Evolutionary conservation across 2,113 vertebrate genomes (phyloP).

Genomic region (Astatotilapia flaviijosephi): DNA sequence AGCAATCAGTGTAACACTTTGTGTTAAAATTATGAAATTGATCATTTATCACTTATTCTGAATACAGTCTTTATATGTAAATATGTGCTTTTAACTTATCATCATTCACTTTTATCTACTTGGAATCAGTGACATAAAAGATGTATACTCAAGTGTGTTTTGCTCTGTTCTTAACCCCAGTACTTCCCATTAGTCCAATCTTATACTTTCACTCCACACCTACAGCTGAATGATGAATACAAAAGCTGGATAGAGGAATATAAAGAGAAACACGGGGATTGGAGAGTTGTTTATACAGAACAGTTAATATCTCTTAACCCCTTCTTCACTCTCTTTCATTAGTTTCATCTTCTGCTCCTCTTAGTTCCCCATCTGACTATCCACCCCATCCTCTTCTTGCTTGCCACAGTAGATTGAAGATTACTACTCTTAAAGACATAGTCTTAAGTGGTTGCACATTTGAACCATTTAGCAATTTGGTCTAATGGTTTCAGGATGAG

Average conservation of each 20-base stretch:
- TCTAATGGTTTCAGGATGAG: slow-evolving; percentile 73
- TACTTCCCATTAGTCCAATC: not conserved
- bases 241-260: not conserved
- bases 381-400: slow-evolving; percentile 36
- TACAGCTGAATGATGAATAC: not conserved
- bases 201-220: not conserved
- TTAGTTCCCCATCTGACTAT: slow-evolving; percentile 6
- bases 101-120: not conserved
- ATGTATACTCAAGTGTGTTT: not conserved
- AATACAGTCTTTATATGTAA: not conserved
- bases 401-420: slow-evolving; percentile 66
- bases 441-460: slow-evolving; percentile 72
- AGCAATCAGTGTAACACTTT: not conserved
- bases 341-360: not conserved
- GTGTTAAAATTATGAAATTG: not conserved
- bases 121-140: not conserved
- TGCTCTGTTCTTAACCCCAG: not conserved
- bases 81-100: not conserved
- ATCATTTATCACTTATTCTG: not conserved
- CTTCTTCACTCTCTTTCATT: not conserved
- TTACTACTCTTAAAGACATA: slow-evolving; percentile 67
- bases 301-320: slow-evolving; percentile 8
- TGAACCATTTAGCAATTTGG: slow-evolving; percentile 72
- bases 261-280: not conserved
- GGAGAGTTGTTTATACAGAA: not conserved